Conservation (phyloP, 2,113 vertebrate species). For the Melanerpes aurifrons region DNA sequence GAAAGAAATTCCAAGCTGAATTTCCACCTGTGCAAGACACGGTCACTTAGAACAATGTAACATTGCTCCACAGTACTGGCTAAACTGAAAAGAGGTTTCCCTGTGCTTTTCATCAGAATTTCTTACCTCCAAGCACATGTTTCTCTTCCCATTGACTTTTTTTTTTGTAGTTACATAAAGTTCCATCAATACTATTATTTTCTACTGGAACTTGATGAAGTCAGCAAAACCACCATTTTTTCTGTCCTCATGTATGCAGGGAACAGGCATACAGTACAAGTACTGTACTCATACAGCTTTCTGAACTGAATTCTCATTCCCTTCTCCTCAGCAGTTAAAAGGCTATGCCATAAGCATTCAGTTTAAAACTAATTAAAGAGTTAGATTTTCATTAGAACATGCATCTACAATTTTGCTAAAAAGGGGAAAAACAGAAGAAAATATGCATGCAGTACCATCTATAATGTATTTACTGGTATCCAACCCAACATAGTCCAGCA, state of each 20-base stretch:
- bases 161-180: background rate
- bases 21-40: background rate
- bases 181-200: background rate
- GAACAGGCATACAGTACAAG: background rate
- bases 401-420: background rate
- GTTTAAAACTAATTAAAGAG: conserved; percentile 1
- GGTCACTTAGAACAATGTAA: background rate
- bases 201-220: background rate
- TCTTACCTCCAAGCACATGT: background rate
- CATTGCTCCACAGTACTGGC: background rate
- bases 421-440: background rate
- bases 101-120: background rate
- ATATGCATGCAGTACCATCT: conserved; percentile 81
- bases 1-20: background rate
- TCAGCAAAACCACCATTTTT: background rate
- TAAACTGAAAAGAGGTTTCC: background rate
- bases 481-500: conserved; percentile 93
- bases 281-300: background rate
- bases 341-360: background rate
- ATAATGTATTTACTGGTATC: conserved; percentile 94
- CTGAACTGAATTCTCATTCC: background rate
- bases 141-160: background rate
- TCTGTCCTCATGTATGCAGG: background rate
- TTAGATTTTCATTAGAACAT: background rate
- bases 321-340: background rate